Base-by-base conservation (phyloP, 2,888 invertebrate species). In the Halictus quadricinctus region DNA sequence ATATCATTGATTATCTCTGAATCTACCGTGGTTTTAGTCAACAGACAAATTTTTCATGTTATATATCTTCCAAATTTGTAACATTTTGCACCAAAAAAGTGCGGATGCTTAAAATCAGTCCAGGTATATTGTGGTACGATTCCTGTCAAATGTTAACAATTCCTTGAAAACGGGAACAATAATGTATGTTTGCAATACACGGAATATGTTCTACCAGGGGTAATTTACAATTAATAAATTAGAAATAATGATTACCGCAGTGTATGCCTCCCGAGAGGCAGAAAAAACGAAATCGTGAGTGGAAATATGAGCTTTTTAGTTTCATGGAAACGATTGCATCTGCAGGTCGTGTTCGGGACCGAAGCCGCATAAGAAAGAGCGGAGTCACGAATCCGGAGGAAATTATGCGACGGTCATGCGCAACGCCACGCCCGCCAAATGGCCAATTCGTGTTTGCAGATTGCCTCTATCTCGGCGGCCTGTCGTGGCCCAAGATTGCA, bases 371-470 rank as follows among this genome's bases (percentile, higher is more conserved):
- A 84, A 87, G 87, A 89, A 90, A 90, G 89, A 89, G 74, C 21
- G 72, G 75, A 64, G 85, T 90, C 90, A 90, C 89, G 91, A 88
- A 88, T 88, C 90, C 89, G 87, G 88, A 89, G 90, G 86, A 87
- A 91, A 92, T 92, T 90, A 92, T 90, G 88, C 90, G 87, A 88
- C 81, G 88, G 89, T 88, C 90, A 91, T 91, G 90, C 90, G 89
- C 91, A 90, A 91, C 92, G 91, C 91, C 91, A 91, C 90, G 88
- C 89, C 92, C 92, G 91, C 93, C 93, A 94, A 94, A 94, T 94
- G 94, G 94, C 93, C 93, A 93, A 94, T 92, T 92, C 94, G 93
- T 94, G 94, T 94, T 94, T 93, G 92, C 92, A 93, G 94, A 94
- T 94, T 94, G 93, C 91, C 91, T 92, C 91, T 94, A 94, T 94